phyloP scores from a whole-genome alignment of 1,140 invertebrate species.

The Doryteuthis pealeii region DNA sequence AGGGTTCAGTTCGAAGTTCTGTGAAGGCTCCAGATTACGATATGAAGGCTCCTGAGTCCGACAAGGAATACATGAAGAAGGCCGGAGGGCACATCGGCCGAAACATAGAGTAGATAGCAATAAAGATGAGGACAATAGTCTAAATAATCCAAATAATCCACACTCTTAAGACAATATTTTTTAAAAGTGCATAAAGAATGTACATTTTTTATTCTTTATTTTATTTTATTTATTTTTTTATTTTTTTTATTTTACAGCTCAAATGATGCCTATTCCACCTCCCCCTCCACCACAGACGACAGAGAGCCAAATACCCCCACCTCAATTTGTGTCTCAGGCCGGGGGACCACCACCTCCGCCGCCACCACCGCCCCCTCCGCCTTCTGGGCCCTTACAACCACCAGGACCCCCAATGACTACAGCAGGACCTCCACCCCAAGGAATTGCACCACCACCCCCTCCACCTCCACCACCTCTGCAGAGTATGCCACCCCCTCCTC shows the following conservation, averaged over 20 bases:
- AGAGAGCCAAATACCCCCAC: neutral
- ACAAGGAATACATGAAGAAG: no score
- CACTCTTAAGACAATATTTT: no score
- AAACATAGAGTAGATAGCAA: no score
- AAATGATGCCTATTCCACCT: slow-evolving; percentile 17
- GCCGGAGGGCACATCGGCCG: no score
- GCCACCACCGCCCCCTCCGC: slow-evolving; percentile 21
- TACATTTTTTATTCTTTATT: neutral
- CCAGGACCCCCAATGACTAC: neutral
- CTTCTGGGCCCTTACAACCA: neutral
- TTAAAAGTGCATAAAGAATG: no score
- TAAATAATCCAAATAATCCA: no score
- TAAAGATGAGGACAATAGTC: no score
- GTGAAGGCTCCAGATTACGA: no score
- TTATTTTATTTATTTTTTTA: neutral
- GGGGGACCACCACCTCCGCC: neutral
- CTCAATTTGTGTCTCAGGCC: neutral
- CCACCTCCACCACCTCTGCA: slow-evolving; percentile 11
- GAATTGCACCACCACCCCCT: neutral
- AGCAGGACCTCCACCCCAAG: neutral
- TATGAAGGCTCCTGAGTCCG: no score
- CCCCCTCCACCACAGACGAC: slow-evolving; percentile 16
- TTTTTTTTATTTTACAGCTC: slow-evolving; percentile 4
- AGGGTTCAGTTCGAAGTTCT: no score
- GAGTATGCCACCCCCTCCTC: slow-evolving; percentile 19